phyloP scores from a whole-genome alignment of 2,113 vertebrate species.

The Myanophis thanlyinensis region DNA sequence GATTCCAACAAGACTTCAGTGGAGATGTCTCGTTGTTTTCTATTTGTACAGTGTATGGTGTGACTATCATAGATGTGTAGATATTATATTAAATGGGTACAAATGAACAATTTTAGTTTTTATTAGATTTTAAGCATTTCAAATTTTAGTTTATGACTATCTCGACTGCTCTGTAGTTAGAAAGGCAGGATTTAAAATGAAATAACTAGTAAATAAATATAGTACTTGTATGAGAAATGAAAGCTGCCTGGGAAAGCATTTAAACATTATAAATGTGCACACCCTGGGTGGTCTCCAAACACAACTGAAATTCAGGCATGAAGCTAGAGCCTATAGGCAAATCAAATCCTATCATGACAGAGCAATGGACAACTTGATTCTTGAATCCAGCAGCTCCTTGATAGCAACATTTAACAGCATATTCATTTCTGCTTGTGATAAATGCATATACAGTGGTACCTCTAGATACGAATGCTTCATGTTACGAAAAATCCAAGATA shows the following conservation, averaged over 20 bases:
- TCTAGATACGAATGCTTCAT: too few species aligned
- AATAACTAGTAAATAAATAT: not conserved
- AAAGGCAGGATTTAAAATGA: not conserved
- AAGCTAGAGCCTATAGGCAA: not conserved
- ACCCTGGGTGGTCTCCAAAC: not conserved
- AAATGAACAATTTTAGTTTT: not conserved
- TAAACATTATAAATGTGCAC: not conserved
- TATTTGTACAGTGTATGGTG: not conserved
- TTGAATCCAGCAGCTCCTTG: not conserved
- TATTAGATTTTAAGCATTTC: not conserved
- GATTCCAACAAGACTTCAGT: not conserved
- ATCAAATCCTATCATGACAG: not conserved
- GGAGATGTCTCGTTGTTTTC: not conserved
- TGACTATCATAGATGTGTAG: not conserved
- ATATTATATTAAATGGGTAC: not conserved
- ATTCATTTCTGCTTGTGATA: not conserved
- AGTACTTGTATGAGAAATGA: not conserved
- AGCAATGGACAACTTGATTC: not conserved
- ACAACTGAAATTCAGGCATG: not conserved
- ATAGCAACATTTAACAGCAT: not conserved
- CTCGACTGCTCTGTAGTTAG: not conserved
- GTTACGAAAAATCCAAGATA: too few species aligned
- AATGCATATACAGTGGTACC: too few species aligned
- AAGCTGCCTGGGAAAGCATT: not conserved
- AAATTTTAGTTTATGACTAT: not conserved